Conservation (phyloP, 1,140 invertebrate genomes). For the Ptiloglossa arizonensis region DNA sequence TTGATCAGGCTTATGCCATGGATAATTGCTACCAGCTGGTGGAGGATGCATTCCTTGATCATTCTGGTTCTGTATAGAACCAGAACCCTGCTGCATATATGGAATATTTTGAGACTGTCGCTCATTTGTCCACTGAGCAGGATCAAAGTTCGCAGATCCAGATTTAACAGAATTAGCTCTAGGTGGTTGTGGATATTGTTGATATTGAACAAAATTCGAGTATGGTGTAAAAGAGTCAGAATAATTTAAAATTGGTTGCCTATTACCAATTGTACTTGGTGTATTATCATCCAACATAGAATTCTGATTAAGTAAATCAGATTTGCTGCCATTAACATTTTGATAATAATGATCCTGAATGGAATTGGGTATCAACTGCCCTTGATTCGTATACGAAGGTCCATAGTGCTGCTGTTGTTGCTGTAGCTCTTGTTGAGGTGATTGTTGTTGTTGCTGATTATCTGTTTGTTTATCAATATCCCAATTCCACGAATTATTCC, state of each 20-base stretch:
- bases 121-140: conserved; percentile 64
- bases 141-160: conserved; percentile 52
- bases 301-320: conserved; percentile 57
- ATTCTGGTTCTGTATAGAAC: conserved; percentile 50
- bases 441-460: conserved; percentile 53
- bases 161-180: conserved; percentile 61
- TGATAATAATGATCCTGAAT: conserved; percentile 75
- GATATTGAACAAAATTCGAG: conserved; percentile 71
- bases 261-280: conserved; percentile 41
- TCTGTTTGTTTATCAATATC: conserved; percentile 76
- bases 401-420: conserved; percentile 65
- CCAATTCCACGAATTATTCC: conserved; percentile 81
- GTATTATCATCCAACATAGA: conserved; percentile 53
- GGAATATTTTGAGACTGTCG: conserved; percentile 40
- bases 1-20: conserved; percentile 66
- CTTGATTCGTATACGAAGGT: conserved; percentile 65
- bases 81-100: conserved; percentile 40
- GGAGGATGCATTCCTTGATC: conserved; percentile 42
- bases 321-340: conserved; percentile 75
- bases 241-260: conserved; percentile 66
- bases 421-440: conserved; percentile 50
- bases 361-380: conserved; percentile 60
- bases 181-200: conserved; percentile 64
- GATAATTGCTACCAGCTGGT: conserved; percentile 65
- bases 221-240: conserved; percentile 67